These are phyloP conservation scores for Antheraea mylitta DNA, from an alignment of 1,140 invertebrate genomes.

Conservation along the genomic window DNA sequence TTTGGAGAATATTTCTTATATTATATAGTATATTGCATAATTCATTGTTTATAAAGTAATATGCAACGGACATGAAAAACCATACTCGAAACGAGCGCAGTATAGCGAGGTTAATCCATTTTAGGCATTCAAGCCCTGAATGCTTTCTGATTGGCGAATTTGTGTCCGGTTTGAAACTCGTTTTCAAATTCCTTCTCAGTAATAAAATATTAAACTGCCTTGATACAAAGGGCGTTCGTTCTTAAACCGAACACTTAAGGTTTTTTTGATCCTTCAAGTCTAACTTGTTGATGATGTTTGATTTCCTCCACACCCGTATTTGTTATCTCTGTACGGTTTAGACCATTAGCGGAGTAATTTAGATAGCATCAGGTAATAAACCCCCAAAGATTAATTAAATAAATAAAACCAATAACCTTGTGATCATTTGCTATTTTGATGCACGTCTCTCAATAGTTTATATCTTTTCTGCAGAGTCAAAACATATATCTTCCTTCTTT, in stretches of 20 bases:
- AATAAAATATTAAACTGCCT: not conserved
- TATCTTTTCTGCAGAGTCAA: no score
- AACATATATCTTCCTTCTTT: no score
- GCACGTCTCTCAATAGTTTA: no score
- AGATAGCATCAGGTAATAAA: not conserved
- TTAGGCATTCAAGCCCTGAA: conserved; percentile 18
- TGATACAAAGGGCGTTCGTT: not conserved
- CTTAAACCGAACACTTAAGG: not conserved
- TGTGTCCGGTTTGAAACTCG: conserved; percentile 15
- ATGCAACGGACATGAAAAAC: not conserved
- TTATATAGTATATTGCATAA: not conserved
- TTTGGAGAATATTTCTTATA: no score
- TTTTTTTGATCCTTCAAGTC: not conserved
- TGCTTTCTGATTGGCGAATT: conserved; percentile 24
- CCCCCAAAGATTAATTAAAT: not conserved
- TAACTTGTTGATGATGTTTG: not conserved
- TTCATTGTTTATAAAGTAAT: not conserved
- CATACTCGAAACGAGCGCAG: not conserved
- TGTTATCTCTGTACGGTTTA: not conserved
- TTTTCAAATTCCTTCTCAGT: conserved; percentile 8
- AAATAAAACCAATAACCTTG: no score
- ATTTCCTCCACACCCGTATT: not conserved
- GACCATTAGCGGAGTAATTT: not conserved
- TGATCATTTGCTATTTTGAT: no score
- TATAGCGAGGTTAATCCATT: not conserved